A percentile compares a stretch with the other conserved stretches of the same genome.
phyloP scores from a whole-genome alignment of 2,888 invertebrate genomes.

The Noctua pronuba region DNA sequence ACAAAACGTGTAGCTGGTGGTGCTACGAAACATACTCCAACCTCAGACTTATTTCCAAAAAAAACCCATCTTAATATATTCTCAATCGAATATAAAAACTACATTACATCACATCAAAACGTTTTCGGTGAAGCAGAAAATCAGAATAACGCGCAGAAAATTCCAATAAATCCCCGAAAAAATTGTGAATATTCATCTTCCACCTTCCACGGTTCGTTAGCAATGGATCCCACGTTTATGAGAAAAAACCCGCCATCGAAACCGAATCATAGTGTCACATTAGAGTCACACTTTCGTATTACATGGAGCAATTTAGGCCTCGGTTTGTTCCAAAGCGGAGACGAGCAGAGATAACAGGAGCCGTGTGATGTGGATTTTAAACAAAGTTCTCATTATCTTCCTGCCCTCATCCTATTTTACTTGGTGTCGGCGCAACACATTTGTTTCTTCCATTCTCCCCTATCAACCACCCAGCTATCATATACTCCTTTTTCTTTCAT shows the following conservation, averaged over 20 bases:
- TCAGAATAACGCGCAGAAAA: not conserved
- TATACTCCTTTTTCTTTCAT: not conserved
- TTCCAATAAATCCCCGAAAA: conserved; percentile 10
- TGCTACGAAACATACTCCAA: not conserved
- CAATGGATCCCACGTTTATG: conserved; percentile 39
- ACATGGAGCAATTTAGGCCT: conserved; percentile 50
- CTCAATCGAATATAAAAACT: not conserved
- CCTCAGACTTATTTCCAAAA: not conserved
- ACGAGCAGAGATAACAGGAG: not conserved
- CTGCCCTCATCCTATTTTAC: not conserved
- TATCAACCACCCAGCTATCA: not conserved
- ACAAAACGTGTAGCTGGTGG: too few relatives aligned
- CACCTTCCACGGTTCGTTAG: conserved; percentile 27
- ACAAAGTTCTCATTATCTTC: not conserved
- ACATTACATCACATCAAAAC: conserved; percentile 4
- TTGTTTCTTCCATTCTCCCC: not conserved
- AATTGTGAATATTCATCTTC: conserved; percentile 12
- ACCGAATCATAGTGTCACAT: conserved; percentile 50
- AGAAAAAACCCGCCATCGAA: conserved; percentile 31
- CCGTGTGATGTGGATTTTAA: not conserved
- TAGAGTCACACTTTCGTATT: conserved; percentile 43
- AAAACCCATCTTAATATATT: not conserved
- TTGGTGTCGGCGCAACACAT: not conserved
- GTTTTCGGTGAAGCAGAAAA: conserved; percentile 1
- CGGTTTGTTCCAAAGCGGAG: not conserved